Percentiles rank a stretch among this genome's conserved stretches.
These are phyloP conservation scores for Arothron firmamentum DNA, from an alignment of 2,113 vertebrate species.

Conservation along the genomic window DNA sequence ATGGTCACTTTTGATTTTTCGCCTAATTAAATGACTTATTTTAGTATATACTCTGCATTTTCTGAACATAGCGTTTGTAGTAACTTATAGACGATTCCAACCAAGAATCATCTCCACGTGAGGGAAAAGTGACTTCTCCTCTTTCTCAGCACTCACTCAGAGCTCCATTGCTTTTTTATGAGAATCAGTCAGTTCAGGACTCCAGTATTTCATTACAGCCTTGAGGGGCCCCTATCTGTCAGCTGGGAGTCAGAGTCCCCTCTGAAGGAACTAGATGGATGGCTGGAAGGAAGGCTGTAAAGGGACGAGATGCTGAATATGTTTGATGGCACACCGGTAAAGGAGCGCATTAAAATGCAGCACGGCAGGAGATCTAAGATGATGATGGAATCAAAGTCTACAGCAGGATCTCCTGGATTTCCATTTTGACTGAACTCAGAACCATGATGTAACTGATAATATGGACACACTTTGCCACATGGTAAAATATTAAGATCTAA, in stretches of 20 bases:
- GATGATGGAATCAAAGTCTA: too few species aligned
- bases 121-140: slow-evolving; percentile 8
- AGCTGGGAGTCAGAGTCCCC: slow-evolving; percentile 28
- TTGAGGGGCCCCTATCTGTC: slow-evolving; percentile 7
- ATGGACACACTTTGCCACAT: too few species aligned
- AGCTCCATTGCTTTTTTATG: slow-evolving; percentile 20
- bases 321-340: not conserved
- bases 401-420: too few species aligned
- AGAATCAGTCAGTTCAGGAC: slow-evolving; percentile 15
- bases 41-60: too few species aligned
- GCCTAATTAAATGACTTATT: too few species aligned
- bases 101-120: slow-evolving; percentile 8
- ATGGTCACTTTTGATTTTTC: too few species aligned
- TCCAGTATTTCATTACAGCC: slow-evolving; percentile 8
- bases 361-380: too few species aligned
- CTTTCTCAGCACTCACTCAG: slow-evolving; percentile 17
- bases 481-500: too few species aligned
- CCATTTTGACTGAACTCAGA: too few species aligned
- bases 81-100: slow-evolving; percentile 7
- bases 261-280: not conserved
- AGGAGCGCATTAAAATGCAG: not conserved
- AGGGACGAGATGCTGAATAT: slow-evolving; percentile 22
- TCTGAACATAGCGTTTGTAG: not conserved
- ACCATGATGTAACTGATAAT: too few species aligned
- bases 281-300: slow-evolving; percentile 10